Base-by-base conservation (phyloP, 2,888 invertebrate genomes). In the Morpho helenor region DNA sequence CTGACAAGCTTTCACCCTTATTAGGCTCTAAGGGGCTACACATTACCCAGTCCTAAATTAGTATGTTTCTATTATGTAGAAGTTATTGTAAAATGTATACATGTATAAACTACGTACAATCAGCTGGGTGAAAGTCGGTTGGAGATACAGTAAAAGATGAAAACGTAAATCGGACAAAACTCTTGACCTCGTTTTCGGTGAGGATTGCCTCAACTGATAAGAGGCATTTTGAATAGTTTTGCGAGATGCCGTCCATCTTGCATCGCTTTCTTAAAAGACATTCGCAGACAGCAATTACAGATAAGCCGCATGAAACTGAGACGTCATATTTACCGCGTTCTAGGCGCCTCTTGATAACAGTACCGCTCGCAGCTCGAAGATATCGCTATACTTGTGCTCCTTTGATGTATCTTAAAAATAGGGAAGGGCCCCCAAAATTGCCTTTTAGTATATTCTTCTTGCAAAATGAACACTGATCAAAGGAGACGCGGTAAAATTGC, bases 261-360 rank as follows among this genome's bases (percentile, higher is more conserved):
- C 73, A 76, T 72, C 73, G 81, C 70, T 84, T 84, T 76, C 82
- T 84, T 89, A 85, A 90, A 89, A 89, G 88, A 86, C 89, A 87
- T 87, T 89, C 82, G 80, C 80, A 82, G 79, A 83, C 82, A 83
- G 89, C 90, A 90, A 90, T 90, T 89, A 89, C 77, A 90, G 90
- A 90, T 90, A 90, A 89, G 89, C 87, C 87, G 75, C 72, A 78
- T 72, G 77, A 80, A 76, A 87, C 83, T 85, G 82, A 83, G 85
- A 44, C 69, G 69, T 68, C 74, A 81, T 87, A 87, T 90, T 88
- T 87, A 84, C 87, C 79, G 79, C 80, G 80, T 81, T 82, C 77
- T 79, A 80, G 79, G 79, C 73, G 75, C 71, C 67, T 57, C 39
- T 73, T 72, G 81, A 81, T 83, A 82, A 76, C 74, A 66, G 67